Evolutionary conservation across 2,797 vertebrate genomes (phyloP).

Genomic region (Acanthis flammea): DNA sequence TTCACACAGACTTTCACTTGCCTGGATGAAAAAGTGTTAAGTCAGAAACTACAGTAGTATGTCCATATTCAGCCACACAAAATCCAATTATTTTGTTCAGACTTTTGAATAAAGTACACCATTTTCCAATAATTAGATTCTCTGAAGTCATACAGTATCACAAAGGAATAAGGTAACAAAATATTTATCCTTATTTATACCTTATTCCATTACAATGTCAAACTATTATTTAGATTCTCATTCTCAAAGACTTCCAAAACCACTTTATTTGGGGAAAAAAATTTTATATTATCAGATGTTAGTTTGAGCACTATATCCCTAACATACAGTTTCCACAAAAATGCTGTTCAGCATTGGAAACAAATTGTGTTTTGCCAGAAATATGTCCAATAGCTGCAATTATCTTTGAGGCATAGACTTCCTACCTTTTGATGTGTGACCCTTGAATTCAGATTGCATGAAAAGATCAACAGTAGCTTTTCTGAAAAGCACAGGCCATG

Average conservation of each 20-base stretch:
- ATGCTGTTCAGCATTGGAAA: neutral
- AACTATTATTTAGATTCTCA: neutral
- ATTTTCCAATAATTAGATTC: conserved; percentile 4
- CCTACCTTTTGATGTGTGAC: neutral
- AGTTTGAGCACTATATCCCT: neutral
- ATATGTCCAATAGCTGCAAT: neutral
- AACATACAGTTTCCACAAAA: neutral
- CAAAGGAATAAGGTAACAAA: neutral
- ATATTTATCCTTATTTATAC: neutral
- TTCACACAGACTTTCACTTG: neutral
- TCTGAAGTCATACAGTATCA: neutral
- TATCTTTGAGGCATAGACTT: neutral
- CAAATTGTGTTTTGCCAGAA: neutral
- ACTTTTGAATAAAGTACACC: neutral
- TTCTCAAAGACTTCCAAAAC: neutral
- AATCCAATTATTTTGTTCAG: neutral
- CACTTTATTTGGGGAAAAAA: neutral
- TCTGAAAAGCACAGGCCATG: neutral
- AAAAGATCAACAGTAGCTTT: neutral
- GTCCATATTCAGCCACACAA: neutral
- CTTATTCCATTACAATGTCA: neutral
- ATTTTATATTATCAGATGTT: neutral
- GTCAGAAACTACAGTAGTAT: neutral
- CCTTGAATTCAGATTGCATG: neutral
- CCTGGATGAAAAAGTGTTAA: neutral